Percentiles rank a stretch among this genome's conserved stretches.
Evolutionary conservation across 1,140 invertebrate genomes (phyloP).

Genomic region (Caerostris extrusa): DNA sequence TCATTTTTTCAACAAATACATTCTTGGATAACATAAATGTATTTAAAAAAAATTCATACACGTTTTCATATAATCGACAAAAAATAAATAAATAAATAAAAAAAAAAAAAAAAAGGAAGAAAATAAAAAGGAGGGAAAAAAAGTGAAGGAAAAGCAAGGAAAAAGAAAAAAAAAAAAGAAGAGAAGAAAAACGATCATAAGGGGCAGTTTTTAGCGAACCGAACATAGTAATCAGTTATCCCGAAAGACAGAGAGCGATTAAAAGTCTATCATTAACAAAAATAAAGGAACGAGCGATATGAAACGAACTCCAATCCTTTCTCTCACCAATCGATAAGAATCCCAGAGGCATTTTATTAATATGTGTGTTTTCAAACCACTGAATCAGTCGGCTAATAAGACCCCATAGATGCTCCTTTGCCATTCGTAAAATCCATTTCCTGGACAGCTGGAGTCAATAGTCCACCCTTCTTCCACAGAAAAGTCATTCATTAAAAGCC

Average conservation of each 20-base stretch:
- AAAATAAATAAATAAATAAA: too few relatives aligned
- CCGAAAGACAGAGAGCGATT: background rate
- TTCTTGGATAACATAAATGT: too few relatives aligned
- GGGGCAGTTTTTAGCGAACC: background rate
- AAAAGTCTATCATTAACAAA: conserved; percentile 16
- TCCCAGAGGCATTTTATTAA: conserved; percentile 50
- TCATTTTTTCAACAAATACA: too few relatives aligned
- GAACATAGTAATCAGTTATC: background rate
- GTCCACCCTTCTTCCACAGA: background rate
- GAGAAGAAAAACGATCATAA: background rate
- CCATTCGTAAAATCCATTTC: background rate
- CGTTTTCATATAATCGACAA: too few relatives aligned
- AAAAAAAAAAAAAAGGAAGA: too few relatives aligned
- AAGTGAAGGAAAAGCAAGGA: too few relatives aligned
- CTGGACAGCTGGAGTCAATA: conserved; percentile 49
- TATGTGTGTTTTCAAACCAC: conserved; percentile 16
- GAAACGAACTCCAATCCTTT: background rate
- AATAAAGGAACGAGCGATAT: background rate
- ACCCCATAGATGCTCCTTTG: background rate
- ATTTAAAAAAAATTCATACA: too few relatives aligned
- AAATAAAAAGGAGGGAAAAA: too few relatives aligned
- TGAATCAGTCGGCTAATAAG: conserved; percentile 42
- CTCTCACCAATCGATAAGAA: conserved; percentile 9
- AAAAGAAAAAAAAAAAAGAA: background rate
- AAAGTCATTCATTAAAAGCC: conserved; percentile 20